phyloP scores from a whole-genome alignment of 2,888 invertebrate genomes.

The Agriotes lineatus region DNA sequence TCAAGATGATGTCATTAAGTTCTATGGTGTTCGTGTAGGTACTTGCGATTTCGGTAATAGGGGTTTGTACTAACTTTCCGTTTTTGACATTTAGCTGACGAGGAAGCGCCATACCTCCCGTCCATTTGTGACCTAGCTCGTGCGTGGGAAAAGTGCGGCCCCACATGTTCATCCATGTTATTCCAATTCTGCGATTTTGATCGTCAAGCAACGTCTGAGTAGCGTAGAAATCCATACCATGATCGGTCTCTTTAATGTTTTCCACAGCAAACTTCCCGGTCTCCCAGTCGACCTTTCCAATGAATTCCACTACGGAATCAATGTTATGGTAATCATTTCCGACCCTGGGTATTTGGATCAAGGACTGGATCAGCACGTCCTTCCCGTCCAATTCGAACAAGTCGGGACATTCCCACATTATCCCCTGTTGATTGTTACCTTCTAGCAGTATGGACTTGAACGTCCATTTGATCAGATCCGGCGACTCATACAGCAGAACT shows the following conservation, averaged over 20 bases:
- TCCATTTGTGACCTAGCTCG: neutral
- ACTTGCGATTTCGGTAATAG: neutral
- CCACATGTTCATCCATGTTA: neutral
- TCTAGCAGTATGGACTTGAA: neutral
- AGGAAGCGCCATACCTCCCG: neutral
- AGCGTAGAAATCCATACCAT: neutral
- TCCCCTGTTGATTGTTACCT: neutral
- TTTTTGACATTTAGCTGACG: neutral
- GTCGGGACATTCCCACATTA: constrained; percentile 1
- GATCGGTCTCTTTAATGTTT: neutral
- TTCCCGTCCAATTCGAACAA: neutral
- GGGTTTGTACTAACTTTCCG: neutral
- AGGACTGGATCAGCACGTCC: neutral
- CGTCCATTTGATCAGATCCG: neutral
- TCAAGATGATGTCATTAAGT: neutral
- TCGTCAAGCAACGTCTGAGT: neutral
- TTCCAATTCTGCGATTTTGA: neutral
- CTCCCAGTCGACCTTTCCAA: neutral
- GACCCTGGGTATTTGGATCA: neutral
- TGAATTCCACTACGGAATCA: neutral
- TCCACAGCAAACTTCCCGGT: neutral
- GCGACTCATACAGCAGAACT: neutral
- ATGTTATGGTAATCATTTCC: neutral
- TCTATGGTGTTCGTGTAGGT: neutral
- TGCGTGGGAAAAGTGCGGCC: neutral